phyloP scores from a whole-genome alignment of 2,797 vertebrate species.

The Chrosomus eos region DNA sequence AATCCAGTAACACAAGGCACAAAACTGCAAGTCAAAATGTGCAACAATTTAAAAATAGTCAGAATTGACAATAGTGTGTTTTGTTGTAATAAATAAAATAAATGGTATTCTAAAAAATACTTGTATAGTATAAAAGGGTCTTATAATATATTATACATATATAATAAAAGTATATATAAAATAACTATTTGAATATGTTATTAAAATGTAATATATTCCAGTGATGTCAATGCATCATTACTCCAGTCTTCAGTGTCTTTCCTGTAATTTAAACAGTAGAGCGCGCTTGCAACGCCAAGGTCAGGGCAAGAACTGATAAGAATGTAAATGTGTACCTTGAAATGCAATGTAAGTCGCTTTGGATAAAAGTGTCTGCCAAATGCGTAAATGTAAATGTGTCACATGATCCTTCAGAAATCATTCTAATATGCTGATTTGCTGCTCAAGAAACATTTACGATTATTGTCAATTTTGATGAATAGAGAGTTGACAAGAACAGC shows the following conservation, averaged over 20 bases:
- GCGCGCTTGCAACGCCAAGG: too few relatives aligned
- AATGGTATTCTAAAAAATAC: not conserved
- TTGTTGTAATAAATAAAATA: not conserved
- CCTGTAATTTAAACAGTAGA: too few relatives aligned
- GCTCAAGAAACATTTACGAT: not conserved
- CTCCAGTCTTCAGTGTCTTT: not conserved
- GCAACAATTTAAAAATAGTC: not conserved
- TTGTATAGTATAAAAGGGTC: not conserved
- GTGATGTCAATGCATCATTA: too few relatives aligned
- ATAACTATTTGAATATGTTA: too few relatives aligned
- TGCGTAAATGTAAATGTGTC: not conserved
- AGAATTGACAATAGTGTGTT: not conserved
- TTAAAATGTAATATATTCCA: too few relatives aligned
- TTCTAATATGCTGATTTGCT: not conserved
- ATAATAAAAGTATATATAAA: not conserved
- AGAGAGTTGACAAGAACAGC: not conserved
- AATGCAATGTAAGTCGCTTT: too few relatives aligned
- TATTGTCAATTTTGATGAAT: not conserved
- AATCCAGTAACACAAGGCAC: not conserved
- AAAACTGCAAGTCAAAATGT: not conserved
- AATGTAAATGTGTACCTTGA: too few relatives aligned
- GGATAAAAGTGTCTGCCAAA: too few relatives aligned
- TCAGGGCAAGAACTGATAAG: too few relatives aligned
- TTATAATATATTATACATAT: too few relatives aligned
- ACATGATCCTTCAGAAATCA: not conserved